These are phyloP conservation scores for Hemibagrus guttatus DNA, from an alignment of 2,797 vertebrate genomes.

Conservation along the genomic window DNA sequence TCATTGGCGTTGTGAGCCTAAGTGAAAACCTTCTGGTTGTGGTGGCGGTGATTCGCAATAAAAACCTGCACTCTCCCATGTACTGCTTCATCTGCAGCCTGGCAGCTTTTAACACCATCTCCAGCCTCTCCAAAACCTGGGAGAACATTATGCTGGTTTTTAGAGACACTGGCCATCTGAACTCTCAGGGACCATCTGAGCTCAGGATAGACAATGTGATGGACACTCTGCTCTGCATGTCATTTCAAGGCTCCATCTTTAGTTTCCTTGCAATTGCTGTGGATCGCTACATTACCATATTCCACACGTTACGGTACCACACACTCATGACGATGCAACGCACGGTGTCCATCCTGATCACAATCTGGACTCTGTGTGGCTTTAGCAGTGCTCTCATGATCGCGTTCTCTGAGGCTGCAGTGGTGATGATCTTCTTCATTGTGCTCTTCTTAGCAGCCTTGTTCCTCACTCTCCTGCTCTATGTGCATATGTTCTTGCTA, in stretches of 20 bases:
- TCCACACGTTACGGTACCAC: slow-evolving; percentile 90
- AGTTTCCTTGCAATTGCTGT: slow-evolving; percentile 89
- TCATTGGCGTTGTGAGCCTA: slow-evolving; percentile 81
- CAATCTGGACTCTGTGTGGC: slow-evolving; percentile 84
- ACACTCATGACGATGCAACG: slow-evolving; percentile 87
- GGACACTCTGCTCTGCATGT: slow-evolving; percentile 88
- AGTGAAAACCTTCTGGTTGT: slow-evolving; percentile 90
- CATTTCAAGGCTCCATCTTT: slow-evolving; percentile 89
- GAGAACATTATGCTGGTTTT: slow-evolving; percentile 88
- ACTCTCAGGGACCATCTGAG: slow-evolving; percentile 73
- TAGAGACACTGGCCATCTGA: slow-evolving; percentile 78
- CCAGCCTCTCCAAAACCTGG: slow-evolving; percentile 86
- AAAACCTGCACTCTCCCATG: slow-evolving; percentile 93
- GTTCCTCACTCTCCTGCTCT: slow-evolving; percentile 85
- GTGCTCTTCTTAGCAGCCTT: slow-evolving; percentile 83
- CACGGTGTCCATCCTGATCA: slow-evolving; percentile 69
- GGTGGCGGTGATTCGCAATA: slow-evolving; percentile 84
- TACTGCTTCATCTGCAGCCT: slow-evolving; percentile 95
- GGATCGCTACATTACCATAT: slow-evolving; percentile 95
- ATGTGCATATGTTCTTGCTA: slow-evolving; percentile 91
- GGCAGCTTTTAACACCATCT: slow-evolving; percentile 90
- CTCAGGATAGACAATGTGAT: slow-evolving; percentile 85
- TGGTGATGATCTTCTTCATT: slow-evolving; percentile 84
- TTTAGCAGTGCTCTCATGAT: slow-evolving; percentile 81
- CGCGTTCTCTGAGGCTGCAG: slow-evolving; percentile 76